A percentile compares a stretch with the other conserved stretches of the same genome.
These are phyloP conservation scores for Enteromius viviparus DNA, from an alignment of 2,797 vertebrate genomes.

Conservation along the genomic window DNA sequence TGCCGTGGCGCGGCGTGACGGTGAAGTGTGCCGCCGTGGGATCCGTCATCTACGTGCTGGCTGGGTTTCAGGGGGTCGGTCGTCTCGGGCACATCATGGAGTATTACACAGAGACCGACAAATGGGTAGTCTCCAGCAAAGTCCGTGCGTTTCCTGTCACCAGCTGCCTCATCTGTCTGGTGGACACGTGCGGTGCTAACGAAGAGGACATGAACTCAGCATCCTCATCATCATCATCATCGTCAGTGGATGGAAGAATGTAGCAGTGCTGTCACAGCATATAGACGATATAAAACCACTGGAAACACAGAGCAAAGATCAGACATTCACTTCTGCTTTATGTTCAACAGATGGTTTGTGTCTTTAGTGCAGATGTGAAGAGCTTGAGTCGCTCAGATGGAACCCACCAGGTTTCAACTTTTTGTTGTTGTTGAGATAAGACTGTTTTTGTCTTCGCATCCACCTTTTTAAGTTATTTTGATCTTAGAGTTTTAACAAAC, in stretches of 20 bases:
- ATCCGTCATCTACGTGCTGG: slow-evolving; percentile 90
- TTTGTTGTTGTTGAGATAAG: background rate
- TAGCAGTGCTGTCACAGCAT: background rate
- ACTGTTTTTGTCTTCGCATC: background rate
- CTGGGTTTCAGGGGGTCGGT: slow-evolving; percentile 95
- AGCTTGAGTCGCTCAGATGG: background rate
- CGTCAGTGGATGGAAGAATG: background rate
- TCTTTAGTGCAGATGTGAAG: background rate
- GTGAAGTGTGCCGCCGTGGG: slow-evolving; percentile 95
- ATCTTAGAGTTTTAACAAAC: background rate
- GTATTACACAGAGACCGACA: slow-evolving; percentile 93
- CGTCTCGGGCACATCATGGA: slow-evolving; percentile 93
- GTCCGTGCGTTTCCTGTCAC: slow-evolving; percentile 95
- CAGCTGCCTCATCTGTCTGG: slow-evolving; percentile 96
- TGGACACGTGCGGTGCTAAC: slow-evolving; percentile 96
- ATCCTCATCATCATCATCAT: slow-evolving; percentile 22
- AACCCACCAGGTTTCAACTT: background rate
- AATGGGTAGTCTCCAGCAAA: slow-evolving; percentile 93
- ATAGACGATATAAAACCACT: background rate
- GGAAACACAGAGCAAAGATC: background rate
- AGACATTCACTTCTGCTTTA: background rate
- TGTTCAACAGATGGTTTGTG: background rate
- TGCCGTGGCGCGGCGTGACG: slow-evolving; percentile 96
- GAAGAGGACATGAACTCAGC: slow-evolving; percentile 83
- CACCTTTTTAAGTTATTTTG: background rate